Base-by-base conservation (phyloP, 2,113 vertebrate species). In the Bos javanicus region DNA sequence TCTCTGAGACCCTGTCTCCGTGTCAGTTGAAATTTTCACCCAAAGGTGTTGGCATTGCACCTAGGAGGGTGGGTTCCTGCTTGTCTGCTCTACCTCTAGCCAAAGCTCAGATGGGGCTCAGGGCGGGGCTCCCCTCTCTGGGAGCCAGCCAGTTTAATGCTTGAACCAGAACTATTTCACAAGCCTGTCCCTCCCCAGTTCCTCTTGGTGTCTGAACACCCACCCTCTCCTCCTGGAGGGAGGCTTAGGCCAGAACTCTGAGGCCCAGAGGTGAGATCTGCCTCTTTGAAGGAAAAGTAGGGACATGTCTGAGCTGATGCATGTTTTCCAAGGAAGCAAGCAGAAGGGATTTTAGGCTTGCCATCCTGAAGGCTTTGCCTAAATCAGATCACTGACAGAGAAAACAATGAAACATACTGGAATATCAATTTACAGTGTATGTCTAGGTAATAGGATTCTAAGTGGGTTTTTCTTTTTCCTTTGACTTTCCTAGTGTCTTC, bases 241-340 rank as follows among this genome's bases (percentile, higher is more conserved):
- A 91, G 39, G 15, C 57, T 39, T n/a, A 67, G 60, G 33, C 62
- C 83, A 96, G 62, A 64, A 48, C 28, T 76, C 54, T 59, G 50
- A 84, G 80, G 74, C n/a, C 54, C 71, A 28, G 94, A 26, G 43
- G 50, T 46, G 83, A 86, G 39, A 33, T 74, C n/a, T 92, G 90
- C 28, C 50, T 86, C 46, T 90, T 81, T 60, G 10, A 91, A 84
- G 78, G 39, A 94, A 92, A 93, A 85, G 30, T 23, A 90, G 74
- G 52, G 80, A 67, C 85, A 12, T 50, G 89, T 86, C 60, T 94
- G 28, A 88, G 85, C 92, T 88, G 52, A 87, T 67, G 54, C 43
- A 48, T 54, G 33, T 33, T 94, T 95, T 85, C 90, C 54, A 81
- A 97, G 81, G 95, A 96, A 96, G 85, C 95, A 95, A 96, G 71